Percentiles rank a stretch among this genome's conserved stretches.
Evolutionary conservation across 2,113 vertebrate species (phyloP).

Genomic region (Strix uralensis): DNA sequence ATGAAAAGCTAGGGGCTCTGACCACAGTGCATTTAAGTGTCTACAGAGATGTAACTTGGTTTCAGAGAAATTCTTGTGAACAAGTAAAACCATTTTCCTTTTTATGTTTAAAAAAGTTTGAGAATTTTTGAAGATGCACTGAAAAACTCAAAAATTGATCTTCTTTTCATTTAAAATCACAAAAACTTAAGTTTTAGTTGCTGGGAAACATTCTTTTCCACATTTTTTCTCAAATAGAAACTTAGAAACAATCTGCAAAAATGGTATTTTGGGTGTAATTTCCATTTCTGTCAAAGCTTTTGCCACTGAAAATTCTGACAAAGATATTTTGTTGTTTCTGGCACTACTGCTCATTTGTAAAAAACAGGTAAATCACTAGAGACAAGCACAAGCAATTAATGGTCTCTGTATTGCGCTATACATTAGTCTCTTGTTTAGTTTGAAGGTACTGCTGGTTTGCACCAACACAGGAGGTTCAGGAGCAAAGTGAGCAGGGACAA

Average conservation of each 20-base stretch:
- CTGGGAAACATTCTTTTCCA: not conserved
- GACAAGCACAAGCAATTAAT: not conserved
- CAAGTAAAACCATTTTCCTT: not conserved
- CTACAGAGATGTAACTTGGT: not conserved
- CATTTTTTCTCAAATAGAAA: not conserved
- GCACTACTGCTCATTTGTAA: not conserved
- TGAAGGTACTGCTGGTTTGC: not conserved
- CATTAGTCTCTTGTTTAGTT: not conserved
- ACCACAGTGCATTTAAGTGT: not conserved
- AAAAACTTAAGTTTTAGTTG: not conserved
- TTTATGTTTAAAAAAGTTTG: not conserved
- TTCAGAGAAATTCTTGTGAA: not conserved
- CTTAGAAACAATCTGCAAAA: not conserved
- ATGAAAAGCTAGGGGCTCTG: not conserved
- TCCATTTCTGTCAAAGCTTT: not conserved
- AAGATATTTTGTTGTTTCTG: not conserved
- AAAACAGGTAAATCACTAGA: not conserved
- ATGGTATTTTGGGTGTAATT: not conserved
- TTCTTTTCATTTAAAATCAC: not conserved
- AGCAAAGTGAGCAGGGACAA: not conserved
- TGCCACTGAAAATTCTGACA: not conserved
- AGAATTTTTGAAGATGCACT: not conserved
- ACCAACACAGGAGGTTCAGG: not conserved
- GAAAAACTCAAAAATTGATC: not conserved
- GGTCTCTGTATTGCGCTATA: not conserved